Conservation (phyloP, 2,113 vertebrate genomes). For the Pelecanus crispus region DNA sequence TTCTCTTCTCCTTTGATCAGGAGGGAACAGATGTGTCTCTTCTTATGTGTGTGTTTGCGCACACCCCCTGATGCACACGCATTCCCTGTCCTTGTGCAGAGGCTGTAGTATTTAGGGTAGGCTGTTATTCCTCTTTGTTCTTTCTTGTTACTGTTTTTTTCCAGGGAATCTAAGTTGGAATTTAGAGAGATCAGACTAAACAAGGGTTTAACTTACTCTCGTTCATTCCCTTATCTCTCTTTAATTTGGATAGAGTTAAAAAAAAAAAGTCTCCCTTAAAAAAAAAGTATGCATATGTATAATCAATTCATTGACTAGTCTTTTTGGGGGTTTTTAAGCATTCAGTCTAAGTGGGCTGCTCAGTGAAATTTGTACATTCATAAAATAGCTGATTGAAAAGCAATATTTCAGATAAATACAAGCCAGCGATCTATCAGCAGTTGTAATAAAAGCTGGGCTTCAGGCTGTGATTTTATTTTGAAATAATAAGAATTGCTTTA, state of each 20-base stretch:
- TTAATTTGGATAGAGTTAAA: background rate
- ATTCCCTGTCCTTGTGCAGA: background rate
- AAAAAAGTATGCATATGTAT: slow-evolving; percentile 1
- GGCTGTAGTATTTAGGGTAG: background rate
- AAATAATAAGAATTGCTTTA: slow-evolving; percentile 98
- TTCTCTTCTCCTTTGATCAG: slow-evolving; percentile 6
- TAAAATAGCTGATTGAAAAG: slow-evolving; percentile 95
- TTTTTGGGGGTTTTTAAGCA: slow-evolving; percentile 77
- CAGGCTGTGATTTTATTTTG: slow-evolving; percentile 97
- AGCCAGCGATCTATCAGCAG: slow-evolving; percentile 91
- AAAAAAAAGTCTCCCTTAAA: background rate
- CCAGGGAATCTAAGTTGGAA: background rate
- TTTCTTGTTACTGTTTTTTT: background rate
- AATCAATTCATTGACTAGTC: slow-evolving; percentile 78
- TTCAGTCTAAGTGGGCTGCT: slow-evolving; percentile 83
- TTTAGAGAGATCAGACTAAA: slow-evolving; percentile 15
- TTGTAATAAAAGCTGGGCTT: slow-evolving; percentile 98
- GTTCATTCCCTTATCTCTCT: background rate
- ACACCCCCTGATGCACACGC: background rate
- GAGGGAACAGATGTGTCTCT: slow-evolving; percentile 33
- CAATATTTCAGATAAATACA: slow-evolving; percentile 95
- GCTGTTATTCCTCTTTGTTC: slow-evolving; percentile 13
- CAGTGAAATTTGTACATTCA: slow-evolving; percentile 91
- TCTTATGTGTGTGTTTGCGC: background rate
- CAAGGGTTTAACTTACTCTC: background rate